Evolutionary conservation across 2,797 vertebrate species (phyloP), one percentile per base, ranked within the genome.

Genomic region (Spatula versicolor): DNA sequence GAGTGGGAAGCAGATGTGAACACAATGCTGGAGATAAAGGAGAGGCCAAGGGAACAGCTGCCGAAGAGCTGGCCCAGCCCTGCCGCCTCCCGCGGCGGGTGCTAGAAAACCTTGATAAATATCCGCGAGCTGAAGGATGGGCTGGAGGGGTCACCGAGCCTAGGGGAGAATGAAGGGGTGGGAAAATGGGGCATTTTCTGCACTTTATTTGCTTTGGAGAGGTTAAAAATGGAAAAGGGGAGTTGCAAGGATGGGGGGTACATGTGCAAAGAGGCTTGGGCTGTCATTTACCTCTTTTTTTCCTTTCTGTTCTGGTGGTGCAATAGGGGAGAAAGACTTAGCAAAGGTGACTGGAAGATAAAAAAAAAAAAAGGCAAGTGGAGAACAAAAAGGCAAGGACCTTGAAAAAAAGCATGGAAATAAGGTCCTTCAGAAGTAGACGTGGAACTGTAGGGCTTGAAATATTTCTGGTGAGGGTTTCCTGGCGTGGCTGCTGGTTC

Each of bases 41-140:
- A 93, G 92, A 96, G 85, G 85, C 95, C 93, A 84, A 96, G 85
- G 91, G 74, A 96, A 91, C 96, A 96, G 92, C 92, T 96, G 95
- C 83, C 0, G 45, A 59, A 88, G 74, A 64, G 48, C 66, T 13
- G 1, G 19, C 72, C 68, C 1, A 0, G 75, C 45, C 68, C 59
- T 37, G 71, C 71, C 0, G 3, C 68, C 45, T 89, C 67, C 66
- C 3, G 5, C 5, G 1, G 52, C 2, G 4, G 76, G 52, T 8
- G 76, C 48, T 66, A 8, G 31, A 80, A 86, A 83, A 83, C 19
- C 66, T 87, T 60, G 50, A 22, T 33, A 72, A 68, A 69, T 31
- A 45, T 26, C 82, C 28, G 19, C 2, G 4, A 62, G 82, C 50
- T 77, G 58, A 52, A 63, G 62, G 67, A 41, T 2, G 43, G 72